Percentiles rank a stretch among this genome's conserved stretches.
These are phyloP conservation scores for Andrena bucephala DNA, from an alignment of 2,888 invertebrate genomes.

Conservation along the genomic window DNA sequence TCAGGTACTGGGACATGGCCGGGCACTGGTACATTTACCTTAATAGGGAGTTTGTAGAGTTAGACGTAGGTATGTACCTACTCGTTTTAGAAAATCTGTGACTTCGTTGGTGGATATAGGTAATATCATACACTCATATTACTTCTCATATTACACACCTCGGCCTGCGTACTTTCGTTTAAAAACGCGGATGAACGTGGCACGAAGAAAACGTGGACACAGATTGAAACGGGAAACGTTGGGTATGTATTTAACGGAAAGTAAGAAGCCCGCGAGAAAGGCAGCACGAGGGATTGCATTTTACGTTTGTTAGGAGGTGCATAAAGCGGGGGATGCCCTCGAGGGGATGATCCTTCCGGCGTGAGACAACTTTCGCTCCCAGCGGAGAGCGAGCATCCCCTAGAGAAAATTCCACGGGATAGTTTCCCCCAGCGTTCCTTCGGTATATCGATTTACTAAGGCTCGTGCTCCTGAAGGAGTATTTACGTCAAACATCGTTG, in stretches of 20 bases:
- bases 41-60: too few relatives aligned
- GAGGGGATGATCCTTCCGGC: slow-evolving; percentile 8
- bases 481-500: slow-evolving; percentile 4
- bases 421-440: neutral
- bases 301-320: neutral
- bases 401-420: neutral
- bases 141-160: too few relatives aligned
- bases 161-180: neutral
- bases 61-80: too few relatives aligned
- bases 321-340: neutral
- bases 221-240: neutral
- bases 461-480: neutral
- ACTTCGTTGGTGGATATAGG: too few relatives aligned
- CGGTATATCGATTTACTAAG: slow-evolving; percentile 35
- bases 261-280: neutral
- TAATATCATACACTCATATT: too few relatives aligned
- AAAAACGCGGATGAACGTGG: neutral
- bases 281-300: slow-evolving; percentile 7
- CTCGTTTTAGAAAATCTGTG: too few relatives aligned
- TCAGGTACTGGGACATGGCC: too few relatives aligned
- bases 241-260: neutral
- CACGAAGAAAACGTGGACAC: neutral
- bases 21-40: too few relatives aligned
- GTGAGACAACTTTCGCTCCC: slow-evolving; percentile 27
- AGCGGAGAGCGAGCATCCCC: neutral